Conservation (phyloP, 2,113 vertebrate species). For the Chionomys nivalis region DNA sequence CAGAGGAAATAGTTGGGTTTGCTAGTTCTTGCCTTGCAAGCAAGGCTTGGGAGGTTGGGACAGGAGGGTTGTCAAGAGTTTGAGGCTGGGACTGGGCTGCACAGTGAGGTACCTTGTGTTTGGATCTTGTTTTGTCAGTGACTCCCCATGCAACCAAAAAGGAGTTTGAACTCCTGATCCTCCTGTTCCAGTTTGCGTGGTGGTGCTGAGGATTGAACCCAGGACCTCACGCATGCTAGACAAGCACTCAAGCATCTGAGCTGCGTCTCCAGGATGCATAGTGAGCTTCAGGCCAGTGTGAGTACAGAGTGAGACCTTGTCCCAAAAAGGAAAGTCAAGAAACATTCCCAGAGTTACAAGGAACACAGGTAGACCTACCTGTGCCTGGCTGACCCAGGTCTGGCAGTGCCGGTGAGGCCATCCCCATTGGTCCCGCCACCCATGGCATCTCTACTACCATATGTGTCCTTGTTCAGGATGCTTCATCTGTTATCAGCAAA, state of each 20-base stretch:
- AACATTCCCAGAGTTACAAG: fast-evolving
- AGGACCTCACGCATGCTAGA: neutral
- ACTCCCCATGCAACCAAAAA: too few relatives aligned
- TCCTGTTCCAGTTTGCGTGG: neutral
- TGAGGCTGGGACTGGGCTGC: neutral
- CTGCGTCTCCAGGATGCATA: neutral
- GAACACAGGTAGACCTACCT: too few relatives aligned
- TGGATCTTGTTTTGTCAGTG: neutral
- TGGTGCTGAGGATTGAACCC: neutral
- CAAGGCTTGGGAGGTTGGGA: neutral
- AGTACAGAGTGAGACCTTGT: neutral
- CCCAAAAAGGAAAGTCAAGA: neutral
- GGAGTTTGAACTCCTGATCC: neutral
- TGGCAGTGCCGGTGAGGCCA: too few relatives aligned
- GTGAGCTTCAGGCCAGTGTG: neutral
- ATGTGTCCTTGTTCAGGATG: fast-evolving
- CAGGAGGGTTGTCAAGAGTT: neutral
- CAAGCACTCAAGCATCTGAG: neutral
- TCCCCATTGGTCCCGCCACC: fast-evolving
- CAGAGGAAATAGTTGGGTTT: neutral
- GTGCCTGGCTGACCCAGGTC: neutral
- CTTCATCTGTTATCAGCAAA: fast-evolving
- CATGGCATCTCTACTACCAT: fast-evolving
- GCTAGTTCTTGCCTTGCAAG: neutral
- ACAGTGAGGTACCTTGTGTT: neutral